Conservation (phyloP, 1,140 invertebrate species). For the Polyergus mexicanus region DNA sequence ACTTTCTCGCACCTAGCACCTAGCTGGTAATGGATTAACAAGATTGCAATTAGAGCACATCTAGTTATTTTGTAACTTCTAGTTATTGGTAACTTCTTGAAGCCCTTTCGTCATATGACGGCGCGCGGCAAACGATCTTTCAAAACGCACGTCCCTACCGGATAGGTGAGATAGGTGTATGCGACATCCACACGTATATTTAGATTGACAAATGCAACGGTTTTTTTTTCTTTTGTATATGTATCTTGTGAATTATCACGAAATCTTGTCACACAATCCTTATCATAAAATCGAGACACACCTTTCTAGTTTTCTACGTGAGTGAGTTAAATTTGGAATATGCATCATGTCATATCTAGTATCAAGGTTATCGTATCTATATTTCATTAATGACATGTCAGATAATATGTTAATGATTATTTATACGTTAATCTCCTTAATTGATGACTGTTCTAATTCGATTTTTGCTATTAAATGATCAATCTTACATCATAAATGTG, state of each 20-base stretch:
- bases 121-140: slow-evolving; percentile 51
- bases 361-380: slow-evolving; percentile 64
- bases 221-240: background rate
- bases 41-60: background rate
- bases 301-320: slow-evolving; percentile 33
- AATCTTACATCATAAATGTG: background rate
- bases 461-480: slow-evolving; percentile 1
- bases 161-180: background rate
- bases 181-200: background rate
- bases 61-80: slow-evolving; percentile 36
- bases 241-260: too few species aligned
- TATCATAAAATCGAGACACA: background rate
- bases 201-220: background rate
- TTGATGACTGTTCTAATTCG: background rate
- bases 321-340: slow-evolving; percentile 60
- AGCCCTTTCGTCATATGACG: background rate
- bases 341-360: slow-evolving; percentile 31
- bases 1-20: background rate
- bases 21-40: background rate
- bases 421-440: background rate
- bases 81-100: slow-evolving; percentile 12
- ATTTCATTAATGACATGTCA: background rate
- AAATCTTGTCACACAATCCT: background rate
- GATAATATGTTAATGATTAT: background rate
- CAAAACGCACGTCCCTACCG: slow-evolving; percentile 16